Evolutionary conservation across 1,140 invertebrate genomes (phyloP), one percentile per base, ranked within the genome.

Genomic region (Pseudomyrmex sp.): DNA sequence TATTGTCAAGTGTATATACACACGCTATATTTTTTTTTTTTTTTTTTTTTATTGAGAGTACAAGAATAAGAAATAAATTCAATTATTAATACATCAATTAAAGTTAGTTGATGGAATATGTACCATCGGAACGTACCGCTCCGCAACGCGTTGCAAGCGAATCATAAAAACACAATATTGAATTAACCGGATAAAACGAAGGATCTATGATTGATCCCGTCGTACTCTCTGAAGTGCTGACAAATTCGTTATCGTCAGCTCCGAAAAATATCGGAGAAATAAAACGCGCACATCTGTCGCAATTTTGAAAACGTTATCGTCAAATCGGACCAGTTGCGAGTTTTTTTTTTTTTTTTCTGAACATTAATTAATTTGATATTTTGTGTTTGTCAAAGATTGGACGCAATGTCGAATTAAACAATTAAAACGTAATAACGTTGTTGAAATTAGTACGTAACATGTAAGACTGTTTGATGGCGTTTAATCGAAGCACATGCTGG

Each of bases 251-350:
- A 65, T 46, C 26, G 59, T 61, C 18, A 46, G 58, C 50, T 65
- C 7, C 15, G 48, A 58, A 65, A 80, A 80, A 84, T 77, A 76
- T 77, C 77, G 76, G 61, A 62, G 63, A 68, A 77, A 68, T 77
- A 52, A 77, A 77, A 77, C 52, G 50, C n/a, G 50, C 63, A 35
- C 35, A 77, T 18, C 75, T 68, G 75, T 13, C 50, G 18, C 15
- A 44, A n/a, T 56, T 77, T 54, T 13, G 52, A 15, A 15, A 50
- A 15, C 58, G 13, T 13, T 9, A 10, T 18, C 12, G 1, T 12
- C 23, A 7, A 15, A 12, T 18, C 9, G 18, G 8, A 46, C 66
- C 35, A 59, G 44, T 56, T 8, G 26, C n/a, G 1, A 12, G 3
- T 1, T 68, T 46, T 65, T 58, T 58, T 77, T 50, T 7, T 26